Percentiles rank a stretch among this genome's conserved stretches.
These are phyloP conservation scores for Turritopsis dohrnii DNA, from an alignment of 30 jellyfish, hydroid and myxozoan genomes.

Conservation along the genomic window DNA sequence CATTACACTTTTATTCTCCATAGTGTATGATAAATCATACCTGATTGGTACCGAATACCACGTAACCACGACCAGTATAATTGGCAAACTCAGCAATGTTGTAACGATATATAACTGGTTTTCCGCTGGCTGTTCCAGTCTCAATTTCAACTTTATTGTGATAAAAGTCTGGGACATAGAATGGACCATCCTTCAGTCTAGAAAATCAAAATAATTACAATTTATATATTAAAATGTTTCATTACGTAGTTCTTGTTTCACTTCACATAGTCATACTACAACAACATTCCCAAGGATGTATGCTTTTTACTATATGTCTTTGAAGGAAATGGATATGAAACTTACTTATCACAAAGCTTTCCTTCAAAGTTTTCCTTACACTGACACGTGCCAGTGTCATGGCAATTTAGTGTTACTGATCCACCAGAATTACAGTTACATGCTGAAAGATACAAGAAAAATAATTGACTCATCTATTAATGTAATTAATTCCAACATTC, in stretches of 20 bases:
- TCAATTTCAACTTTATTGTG: constrained; percentile 63
- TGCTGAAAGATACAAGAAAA: constrained; percentile 36
- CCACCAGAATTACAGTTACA: constrained; percentile 87
- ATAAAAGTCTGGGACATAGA: constrained; percentile 42
- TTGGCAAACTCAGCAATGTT: constrained; percentile 59
- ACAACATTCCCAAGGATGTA: not conserved
- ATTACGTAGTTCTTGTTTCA: no score
- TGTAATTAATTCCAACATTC: not conserved
- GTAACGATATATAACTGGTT: constrained; percentile 51
- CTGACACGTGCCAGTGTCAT: constrained; percentile 53
- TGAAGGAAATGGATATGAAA: not conserved
- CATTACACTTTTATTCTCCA: not conserved
- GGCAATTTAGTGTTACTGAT: constrained; percentile 47
- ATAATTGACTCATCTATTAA: no score
- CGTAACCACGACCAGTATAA: constrained; percentile 82
- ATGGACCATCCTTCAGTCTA: constrained; percentile 42
- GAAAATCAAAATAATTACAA: not conserved
- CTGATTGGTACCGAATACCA: constrained; percentile 67
- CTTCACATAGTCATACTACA: no score
- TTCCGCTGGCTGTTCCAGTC: constrained; percentile 39
- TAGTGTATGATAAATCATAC: constrained; percentile 8
- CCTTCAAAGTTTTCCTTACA: constrained; percentile 72
- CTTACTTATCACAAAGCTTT: constrained; percentile 60
- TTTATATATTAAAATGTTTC: not conserved
- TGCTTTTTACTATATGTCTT: no score